Evolutionary conservation across 1,140 invertebrate species (phyloP).

Genomic region (Drosophila erecta): DNA sequence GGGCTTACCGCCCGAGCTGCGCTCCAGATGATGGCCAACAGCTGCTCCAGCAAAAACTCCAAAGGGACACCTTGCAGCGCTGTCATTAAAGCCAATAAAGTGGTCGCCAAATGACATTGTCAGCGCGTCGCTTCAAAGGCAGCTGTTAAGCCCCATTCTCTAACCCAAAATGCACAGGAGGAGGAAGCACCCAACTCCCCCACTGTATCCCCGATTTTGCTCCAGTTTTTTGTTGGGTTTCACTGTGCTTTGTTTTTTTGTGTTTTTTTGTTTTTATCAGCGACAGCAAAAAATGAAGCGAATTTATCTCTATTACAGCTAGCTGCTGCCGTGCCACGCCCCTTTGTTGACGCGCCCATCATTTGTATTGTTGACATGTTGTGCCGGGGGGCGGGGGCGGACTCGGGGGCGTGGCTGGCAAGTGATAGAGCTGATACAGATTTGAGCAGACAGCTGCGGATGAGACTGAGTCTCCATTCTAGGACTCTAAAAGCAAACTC

Average conservation of each 20-base stretch:
- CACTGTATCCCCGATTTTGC: not conserved
- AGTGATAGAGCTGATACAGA: constrained; percentile 71
- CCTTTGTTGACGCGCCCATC: constrained; percentile 67
- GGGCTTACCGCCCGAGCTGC: constrained; percentile 31
- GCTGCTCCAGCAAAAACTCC: constrained; percentile 42
- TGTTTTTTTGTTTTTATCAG: constrained; percentile 57
- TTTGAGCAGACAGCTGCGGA: constrained; percentile 71
- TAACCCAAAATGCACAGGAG: not conserved
- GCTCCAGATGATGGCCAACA: constrained; percentile 46
- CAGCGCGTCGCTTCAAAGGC: constrained; percentile 50
- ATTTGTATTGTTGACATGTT: constrained; percentile 81
- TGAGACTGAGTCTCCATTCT: constrained; percentile 17
- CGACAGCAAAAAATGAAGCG: constrained; percentile 76
- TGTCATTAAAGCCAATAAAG: constrained; percentile 71
- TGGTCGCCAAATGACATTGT: constrained; percentile 73
- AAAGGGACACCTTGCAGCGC: constrained; percentile 64
- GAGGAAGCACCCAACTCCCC: not conserved
- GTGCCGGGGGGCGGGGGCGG: constrained; percentile 4
- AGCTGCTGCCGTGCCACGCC: constrained; percentile 69
- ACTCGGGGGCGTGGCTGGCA: constrained; percentile 31
- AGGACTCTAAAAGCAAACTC: constrained; percentile 37
- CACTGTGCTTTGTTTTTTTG: constrained; percentile 1
- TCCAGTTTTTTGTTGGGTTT: constrained; percentile 24
- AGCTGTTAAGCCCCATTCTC: constrained; percentile 1
- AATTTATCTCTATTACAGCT: constrained; percentile 83